Evolutionary conservation across 2,113 vertebrate species (phyloP).

Genomic region (Lonchura striata): DNA sequence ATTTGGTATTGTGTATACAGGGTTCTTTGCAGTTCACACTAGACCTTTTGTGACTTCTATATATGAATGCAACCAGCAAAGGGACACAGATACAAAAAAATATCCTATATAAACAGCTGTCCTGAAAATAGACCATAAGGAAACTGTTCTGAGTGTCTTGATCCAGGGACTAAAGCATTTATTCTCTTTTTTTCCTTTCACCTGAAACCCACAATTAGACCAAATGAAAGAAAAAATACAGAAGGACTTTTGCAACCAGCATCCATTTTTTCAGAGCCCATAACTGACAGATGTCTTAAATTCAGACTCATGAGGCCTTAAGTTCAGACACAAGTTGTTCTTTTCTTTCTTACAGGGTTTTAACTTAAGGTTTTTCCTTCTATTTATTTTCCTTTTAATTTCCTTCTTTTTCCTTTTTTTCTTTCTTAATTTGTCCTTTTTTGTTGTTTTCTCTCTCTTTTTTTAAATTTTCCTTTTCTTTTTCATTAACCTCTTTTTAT

Average conservation of each 20-base stretch:
- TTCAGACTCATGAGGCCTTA: not conserved
- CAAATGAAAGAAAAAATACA: not conserved
- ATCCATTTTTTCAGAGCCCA: not conserved
- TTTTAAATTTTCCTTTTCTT: not conserved
- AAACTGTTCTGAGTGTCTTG: not conserved
- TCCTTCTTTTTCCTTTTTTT: fast-evolving
- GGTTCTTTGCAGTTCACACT: not conserved
- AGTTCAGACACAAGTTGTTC: not conserved
- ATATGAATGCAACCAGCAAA: not conserved
- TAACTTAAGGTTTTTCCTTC: not conserved
- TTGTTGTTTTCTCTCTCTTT: fast-evolving
- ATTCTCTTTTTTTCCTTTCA: not conserved
- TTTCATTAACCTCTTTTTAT: fast-evolving
- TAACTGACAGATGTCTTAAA: not conserved
- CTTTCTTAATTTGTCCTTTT: fast-evolving
- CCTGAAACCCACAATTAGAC: not conserved
- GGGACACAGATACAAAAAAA: not conserved
- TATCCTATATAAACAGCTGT: not conserved
- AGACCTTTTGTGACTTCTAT: not conserved
- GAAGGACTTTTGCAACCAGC: not conserved
- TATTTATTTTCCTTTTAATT: fast-evolving
- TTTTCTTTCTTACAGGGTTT: not conserved
- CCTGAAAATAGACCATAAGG: not conserved
- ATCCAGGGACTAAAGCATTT: not conserved
- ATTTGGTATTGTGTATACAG: not conserved